Conservation (phyloP, 2,113 vertebrate species). For the Cyrtonyx montezumae region DNA sequence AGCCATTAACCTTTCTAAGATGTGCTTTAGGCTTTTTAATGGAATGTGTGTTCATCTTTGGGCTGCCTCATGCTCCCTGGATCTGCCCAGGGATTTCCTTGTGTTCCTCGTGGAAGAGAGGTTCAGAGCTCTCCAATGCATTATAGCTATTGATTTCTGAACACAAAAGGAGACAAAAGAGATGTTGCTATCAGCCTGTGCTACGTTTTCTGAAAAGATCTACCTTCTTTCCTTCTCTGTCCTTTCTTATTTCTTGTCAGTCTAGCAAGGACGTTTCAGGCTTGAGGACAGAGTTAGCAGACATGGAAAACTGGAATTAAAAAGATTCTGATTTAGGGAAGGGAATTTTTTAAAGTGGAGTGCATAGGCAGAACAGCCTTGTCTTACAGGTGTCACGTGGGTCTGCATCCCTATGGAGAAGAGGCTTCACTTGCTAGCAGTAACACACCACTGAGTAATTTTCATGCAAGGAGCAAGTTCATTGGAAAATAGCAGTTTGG, state of each 20-base stretch:
- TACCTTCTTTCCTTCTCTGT: neutral
- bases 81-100: neutral
- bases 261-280: neutral
- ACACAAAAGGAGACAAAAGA: neutral
- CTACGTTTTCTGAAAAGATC: neutral
- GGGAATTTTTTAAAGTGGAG: neutral
- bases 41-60: neutral
- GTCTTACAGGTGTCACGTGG: slow-evolving; percentile 8
- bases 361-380: neutral
- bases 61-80: neutral
- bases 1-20: neutral
- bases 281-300: neutral
- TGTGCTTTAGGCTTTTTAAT: neutral
- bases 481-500: slow-evolving; percentile 30
- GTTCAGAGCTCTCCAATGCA: fast-evolving
- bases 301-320: neutral
- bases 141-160: neutral
- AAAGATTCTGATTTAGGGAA: neutral
- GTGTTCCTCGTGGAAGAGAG: neutral
- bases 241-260: neutral
- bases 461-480: slow-evolving; percentile 19
- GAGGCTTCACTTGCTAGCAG: neutral
- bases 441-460: neutral
- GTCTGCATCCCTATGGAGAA: neutral
- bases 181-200: neutral